A percentile compares a stretch with the other conserved stretches of the same genome.
phyloP scores from a whole-genome alignment of 2,113 vertebrate species.

The Trichomycterus rosablanca region DNA sequence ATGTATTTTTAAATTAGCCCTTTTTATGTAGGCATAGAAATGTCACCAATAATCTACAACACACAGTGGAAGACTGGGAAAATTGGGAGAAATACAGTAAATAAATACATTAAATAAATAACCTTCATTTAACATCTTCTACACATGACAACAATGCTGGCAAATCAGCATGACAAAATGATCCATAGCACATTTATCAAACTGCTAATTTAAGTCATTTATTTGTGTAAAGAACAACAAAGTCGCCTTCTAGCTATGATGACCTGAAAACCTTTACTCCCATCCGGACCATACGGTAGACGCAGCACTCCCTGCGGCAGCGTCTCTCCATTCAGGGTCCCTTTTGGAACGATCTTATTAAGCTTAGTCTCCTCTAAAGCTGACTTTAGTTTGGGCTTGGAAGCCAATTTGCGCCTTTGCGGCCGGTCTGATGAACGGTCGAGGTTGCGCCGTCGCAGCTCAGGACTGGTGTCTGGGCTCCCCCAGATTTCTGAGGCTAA shows the following conservation, averaged over 20 bases:
- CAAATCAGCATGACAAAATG: too few relatives aligned
- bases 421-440: constrained; percentile 1
- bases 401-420: constrained; percentile 30
- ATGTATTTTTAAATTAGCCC: too few relatives aligned
- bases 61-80: too few relatives aligned
- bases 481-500: constrained; percentile 33
- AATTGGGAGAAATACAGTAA: too few relatives aligned
- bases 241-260: constrained; percentile 41
- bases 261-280: constrained; percentile 40
- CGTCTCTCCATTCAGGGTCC: constrained; percentile 16
- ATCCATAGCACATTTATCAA: too few relatives aligned
- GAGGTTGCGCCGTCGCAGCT: constrained; percentile 21
- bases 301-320: constrained; percentile 40
- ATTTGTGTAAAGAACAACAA: constrained; percentile 11
- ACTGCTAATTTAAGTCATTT: neutral
- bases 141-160: too few relatives aligned
- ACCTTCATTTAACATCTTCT: too few relatives aligned
- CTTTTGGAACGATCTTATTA: constrained; percentile 11
- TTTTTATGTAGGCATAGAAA: too few relatives aligned
- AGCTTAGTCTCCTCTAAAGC: constrained; percentile 9
- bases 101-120: too few relatives aligned
- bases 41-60: too few relatives aligned
- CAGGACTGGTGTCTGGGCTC: constrained; percentile 43
- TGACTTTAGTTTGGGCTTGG: constrained; percentile 12
- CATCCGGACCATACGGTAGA: constrained; percentile 43